Percentiles rank a stretch among this genome's conserved stretches.
Evolutionary conservation across 2,113 vertebrate species (phyloP).

Genomic region (Australoheros scitulus): DNA sequence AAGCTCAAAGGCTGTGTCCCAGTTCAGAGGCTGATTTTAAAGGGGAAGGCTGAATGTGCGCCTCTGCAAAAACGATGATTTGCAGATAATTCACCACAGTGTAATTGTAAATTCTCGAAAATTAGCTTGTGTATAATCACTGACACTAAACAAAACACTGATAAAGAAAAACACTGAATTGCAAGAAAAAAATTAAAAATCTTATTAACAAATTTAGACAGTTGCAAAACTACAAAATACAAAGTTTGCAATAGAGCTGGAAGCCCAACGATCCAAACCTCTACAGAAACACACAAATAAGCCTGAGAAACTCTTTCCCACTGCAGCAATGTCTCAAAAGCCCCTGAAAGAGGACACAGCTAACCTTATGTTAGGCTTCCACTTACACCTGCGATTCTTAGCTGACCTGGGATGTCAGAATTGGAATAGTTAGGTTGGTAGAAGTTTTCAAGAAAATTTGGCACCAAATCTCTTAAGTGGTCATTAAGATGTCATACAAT

Average conservation of each 20-base stretch:
- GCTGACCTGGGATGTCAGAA: neutral
- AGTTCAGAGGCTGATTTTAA: constrained; percentile 7
- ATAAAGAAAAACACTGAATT: neutral
- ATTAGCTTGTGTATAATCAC: neutral
- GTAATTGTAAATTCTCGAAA: neutral
- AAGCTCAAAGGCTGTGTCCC: neutral
- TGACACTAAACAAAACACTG: neutral
- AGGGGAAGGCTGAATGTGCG: neutral
- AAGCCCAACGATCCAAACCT: neutral
- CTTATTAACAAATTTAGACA: neutral
- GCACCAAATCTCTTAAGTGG: neutral
- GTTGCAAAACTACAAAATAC: neutral
- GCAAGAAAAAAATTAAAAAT: neutral
- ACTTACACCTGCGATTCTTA: neutral
- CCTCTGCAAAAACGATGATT: neutral
- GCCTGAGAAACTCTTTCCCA: constrained; percentile 5
- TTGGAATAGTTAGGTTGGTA: neutral
- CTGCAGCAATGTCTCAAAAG: neutral
- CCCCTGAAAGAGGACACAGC: constrained; percentile 10
- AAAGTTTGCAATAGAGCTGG: neutral
- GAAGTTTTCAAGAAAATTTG: neutral
- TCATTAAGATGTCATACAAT: neutral
- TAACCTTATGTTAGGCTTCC: neutral
- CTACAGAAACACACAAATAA: neutral
- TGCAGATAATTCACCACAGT: constrained; percentile 5